Conservation (phyloP, 2,797 vertebrate species). For the Scomberomorus guttatus region DNA sequence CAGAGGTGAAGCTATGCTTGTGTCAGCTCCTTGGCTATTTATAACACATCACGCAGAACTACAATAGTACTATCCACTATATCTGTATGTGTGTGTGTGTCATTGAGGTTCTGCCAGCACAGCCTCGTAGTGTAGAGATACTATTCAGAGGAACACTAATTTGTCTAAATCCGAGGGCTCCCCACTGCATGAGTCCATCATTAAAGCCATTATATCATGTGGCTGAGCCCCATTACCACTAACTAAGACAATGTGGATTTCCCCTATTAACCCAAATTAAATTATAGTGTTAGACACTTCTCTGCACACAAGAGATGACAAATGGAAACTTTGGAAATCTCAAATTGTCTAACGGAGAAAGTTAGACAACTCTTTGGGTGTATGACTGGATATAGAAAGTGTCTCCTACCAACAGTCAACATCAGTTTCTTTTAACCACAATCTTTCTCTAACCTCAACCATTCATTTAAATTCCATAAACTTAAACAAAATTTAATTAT, state of each 20-base stretch:
- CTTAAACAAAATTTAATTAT: background rate
- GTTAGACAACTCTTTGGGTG: background rate
- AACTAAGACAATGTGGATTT: slow-evolving; percentile 2
- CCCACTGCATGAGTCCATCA: background rate
- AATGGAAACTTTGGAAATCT: background rate
- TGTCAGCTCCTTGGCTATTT: slow-evolving; percentile 60
- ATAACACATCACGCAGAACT: slow-evolving; percentile 44
- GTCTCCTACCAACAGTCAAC: background rate
- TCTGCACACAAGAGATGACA: background rate
- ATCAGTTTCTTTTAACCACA: background rate
- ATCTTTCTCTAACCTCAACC: background rate
- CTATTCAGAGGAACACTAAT: background rate
- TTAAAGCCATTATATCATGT: slow-evolving; percentile 17
- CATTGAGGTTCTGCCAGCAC: background rate
- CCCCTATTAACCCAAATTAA: slow-evolving; percentile 6
- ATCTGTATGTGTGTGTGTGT: slow-evolving; percentile 1
- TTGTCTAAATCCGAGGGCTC: background rate
- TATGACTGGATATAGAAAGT: background rate
- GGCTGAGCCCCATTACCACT: slow-evolving; percentile 7
- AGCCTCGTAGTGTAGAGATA: background rate
- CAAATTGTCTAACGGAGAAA: background rate
- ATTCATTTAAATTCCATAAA: background rate
- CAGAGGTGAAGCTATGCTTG: slow-evolving; percentile 53
- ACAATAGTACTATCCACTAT: slow-evolving; percentile 14
- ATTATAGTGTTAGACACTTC: background rate